Evolutionary conservation across 2,113 vertebrate genomes (phyloP).

Genomic region (Grammomys surdaster): DNA sequence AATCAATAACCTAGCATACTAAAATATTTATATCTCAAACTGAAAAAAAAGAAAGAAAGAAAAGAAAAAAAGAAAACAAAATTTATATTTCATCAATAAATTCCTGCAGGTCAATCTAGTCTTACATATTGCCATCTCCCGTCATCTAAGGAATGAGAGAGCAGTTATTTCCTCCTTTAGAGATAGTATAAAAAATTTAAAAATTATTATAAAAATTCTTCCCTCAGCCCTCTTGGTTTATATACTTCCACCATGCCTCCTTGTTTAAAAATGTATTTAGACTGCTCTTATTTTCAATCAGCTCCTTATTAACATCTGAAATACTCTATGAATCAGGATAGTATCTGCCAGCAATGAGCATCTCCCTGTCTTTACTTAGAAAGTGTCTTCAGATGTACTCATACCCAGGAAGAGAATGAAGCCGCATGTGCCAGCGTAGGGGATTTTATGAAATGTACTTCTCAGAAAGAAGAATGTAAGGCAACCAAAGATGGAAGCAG

Average conservation of each 20-base stretch:
- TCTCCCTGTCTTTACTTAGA: neutral
- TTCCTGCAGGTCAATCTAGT: neutral
- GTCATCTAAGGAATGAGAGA: neutral
- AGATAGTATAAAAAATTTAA: neutral
- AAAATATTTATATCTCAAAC: too few relatives aligned
- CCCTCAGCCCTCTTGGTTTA: neutral
- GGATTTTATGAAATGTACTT: neutral
- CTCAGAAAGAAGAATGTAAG: conserved; percentile 35
- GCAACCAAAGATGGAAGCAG: neutral
- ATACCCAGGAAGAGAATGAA: conserved; percentile 25
- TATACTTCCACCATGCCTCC: neutral
- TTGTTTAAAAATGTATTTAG: neutral
- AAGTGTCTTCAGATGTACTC: conserved; percentile 21
- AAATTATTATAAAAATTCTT: neutral
- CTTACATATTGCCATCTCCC: neutral
- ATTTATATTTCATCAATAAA: conserved; percentile 42
- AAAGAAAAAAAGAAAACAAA: too few relatives aligned
- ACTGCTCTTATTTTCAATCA: conserved; percentile 14
- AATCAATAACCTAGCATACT: neutral
- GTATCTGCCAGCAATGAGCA: conserved; percentile 9
- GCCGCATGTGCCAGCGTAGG: neutral
- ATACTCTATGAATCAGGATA: conserved; percentile 39
- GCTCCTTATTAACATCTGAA: conserved; percentile 25
- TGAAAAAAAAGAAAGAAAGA: too few relatives aligned
- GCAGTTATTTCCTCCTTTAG: neutral